phyloP scores from a whole-genome alignment of 1,140 invertebrate genomes.

The Bombyx mandarina region DNA sequence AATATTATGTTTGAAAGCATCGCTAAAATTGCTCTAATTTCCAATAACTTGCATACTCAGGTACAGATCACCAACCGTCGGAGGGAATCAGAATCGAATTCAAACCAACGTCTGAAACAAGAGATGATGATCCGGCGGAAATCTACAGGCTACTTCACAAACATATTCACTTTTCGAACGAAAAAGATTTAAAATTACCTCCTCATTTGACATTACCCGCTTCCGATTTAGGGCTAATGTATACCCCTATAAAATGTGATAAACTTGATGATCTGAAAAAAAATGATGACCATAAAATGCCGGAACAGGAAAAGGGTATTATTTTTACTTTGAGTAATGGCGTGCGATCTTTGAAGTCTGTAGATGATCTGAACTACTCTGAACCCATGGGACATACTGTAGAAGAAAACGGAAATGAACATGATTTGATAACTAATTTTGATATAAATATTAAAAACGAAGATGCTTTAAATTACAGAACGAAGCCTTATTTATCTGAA shows the following conservation, averaged over 20 bases:
- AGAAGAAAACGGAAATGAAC: no score
- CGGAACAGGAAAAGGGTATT: neutral
- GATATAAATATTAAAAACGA: no score
- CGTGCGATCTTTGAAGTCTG: conserved; percentile 9
- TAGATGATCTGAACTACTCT: neutral
- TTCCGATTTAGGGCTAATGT: neutral
- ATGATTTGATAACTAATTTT: no score
- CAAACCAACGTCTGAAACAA: neutral
- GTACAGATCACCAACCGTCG: conserved; percentile 6
- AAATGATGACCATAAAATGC: neutral
- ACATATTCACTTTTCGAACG: conserved; percentile 13
- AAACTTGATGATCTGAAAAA: neutral
- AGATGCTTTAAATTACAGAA: neutral
- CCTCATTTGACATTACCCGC: neutral
- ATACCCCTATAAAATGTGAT: neutral
- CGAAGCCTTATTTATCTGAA: neutral
- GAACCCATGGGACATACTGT: neutral
- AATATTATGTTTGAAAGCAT: neutral
- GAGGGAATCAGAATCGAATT: conserved; percentile 22
- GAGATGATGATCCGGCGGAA: conserved; percentile 9
- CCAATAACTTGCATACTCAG: neutral
- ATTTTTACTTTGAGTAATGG: neutral
- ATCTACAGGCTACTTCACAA: conserved; percentile 11
- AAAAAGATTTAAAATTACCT: neutral
- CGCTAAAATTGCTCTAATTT: neutral